Evolutionary conservation across 2,113 vertebrate species (phyloP), one percentile per base, ranked within the genome.

Genomic region (Hemiprocne comata): DNA sequence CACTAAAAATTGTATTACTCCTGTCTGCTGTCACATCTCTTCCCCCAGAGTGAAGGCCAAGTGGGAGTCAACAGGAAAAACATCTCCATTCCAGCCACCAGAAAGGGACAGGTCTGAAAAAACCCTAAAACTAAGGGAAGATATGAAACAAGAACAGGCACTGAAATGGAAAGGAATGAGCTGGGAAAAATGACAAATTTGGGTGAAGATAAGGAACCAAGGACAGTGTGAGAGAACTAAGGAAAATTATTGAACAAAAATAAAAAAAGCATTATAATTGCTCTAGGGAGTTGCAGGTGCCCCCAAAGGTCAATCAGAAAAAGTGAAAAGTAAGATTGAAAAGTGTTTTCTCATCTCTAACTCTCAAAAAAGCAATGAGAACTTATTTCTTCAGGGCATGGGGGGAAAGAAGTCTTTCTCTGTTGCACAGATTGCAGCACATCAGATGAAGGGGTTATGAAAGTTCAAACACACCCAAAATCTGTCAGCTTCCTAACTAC

Each of bases 401-500:
- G 17, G 38, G 61, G 67, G 23, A 58, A 75, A 76, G 12, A 65
- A 78, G 9, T 25, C 42, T 70, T 90, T 62, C 15, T 6, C 64
- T 46, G 8, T 48, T 72, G 65, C 53, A 81, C 69, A 74, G 72
- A 66, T 61, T 71, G 40, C 36, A 81, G 64, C 51, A 51, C n/a
- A 74, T 34, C 42, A 80, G 33, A 66, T 73, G 75, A 62, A 26
- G 51, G 40, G 46, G 46, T 77, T 93, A 80, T 46, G 18, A 71
- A 86, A 92, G 83, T 88, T 93, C 29, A 48, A 89, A 81, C 60
- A 66, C n/a, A 74, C 31, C 13, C n/a, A 70, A 64, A 93, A 75
- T 71, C 72, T 65, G 23, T 81, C 81, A 90, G 44, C 57, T 90
- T 92, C 79, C 70, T 85, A 79, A 33, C 20, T 42, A 67, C 23